These are phyloP conservation scores for Dichetophora obliterata DNA, from an alignment of 2,888 invertebrate species.

Conservation along the genomic window DNA sequence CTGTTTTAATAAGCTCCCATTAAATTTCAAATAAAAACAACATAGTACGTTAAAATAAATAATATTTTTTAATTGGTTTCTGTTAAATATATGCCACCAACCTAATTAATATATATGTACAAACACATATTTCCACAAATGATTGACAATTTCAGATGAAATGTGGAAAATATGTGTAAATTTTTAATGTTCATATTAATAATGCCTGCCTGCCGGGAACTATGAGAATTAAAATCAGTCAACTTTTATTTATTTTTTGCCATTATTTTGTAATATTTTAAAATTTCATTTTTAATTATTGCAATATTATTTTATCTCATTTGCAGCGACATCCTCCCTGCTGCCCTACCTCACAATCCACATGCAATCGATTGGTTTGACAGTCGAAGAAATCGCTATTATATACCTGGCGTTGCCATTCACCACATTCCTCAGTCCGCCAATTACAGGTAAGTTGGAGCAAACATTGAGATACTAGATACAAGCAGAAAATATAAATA, in stretches of 20 bases:
- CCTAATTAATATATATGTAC: neutral
- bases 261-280: neutral
- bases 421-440: slow-evolving; percentile 87
- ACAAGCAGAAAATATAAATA: too few species aligned
- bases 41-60: neutral
- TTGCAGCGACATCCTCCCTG: slow-evolving; percentile 83
- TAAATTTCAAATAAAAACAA: too few species aligned
- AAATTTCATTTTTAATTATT: slow-evolving; percentile 1
- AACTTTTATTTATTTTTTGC: too few species aligned
- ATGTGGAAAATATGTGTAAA: too few species aligned
- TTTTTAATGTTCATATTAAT: too few species aligned
- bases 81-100: slow-evolving; percentile 1
- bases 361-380: slow-evolving; percentile 89
- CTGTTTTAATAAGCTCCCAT: too few species aligned
- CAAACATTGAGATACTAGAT: too few species aligned
- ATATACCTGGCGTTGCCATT: slow-evolving; percentile 89
- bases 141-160: too few species aligned
- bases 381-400: slow-evolving; percentile 87
- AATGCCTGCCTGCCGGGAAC: too few species aligned
- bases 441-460: slow-evolving; percentile 78
- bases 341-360: slow-evolving; percentile 90
- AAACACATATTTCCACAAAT: too few species aligned
- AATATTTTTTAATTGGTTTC: neutral
- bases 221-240: too few species aligned
- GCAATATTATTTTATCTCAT: slow-evolving; percentile 11